Conservation (phyloP, 2,888 invertebrate species). For the Danaus chrysippus region DNA sequence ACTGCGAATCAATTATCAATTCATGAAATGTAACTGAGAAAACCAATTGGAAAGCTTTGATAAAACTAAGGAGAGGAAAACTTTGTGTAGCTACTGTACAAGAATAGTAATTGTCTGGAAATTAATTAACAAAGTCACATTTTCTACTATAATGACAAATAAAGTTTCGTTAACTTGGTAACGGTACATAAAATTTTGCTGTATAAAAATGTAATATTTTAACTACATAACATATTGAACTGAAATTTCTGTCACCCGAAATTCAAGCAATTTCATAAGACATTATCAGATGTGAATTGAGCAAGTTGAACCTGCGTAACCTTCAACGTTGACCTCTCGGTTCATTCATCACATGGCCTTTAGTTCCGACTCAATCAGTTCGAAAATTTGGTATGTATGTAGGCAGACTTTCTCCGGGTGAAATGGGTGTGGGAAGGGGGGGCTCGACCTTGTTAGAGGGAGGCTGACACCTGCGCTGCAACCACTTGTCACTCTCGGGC, state of each 20-base stretch:
- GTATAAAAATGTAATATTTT: too few relatives aligned
- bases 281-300: slow-evolving; percentile 10
- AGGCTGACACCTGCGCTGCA: slow-evolving; percentile 71
- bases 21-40: neutral
- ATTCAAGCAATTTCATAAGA: slow-evolving; percentile 14
- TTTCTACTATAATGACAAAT: too few relatives aligned
- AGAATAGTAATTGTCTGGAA: too few relatives aligned
- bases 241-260: too few relatives aligned
- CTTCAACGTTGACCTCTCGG: slow-evolving; percentile 39
- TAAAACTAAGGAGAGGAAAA: too few relatives aligned
- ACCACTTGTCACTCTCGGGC: slow-evolving; percentile 70
- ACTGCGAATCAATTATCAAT: neutral
- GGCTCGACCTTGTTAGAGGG: slow-evolving; percentile 76
- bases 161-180: too few relatives aligned
- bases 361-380: slow-evolving; percentile 67
- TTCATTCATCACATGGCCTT: slow-evolving; percentile 43
- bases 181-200: too few relatives aligned
- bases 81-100: too few relatives aligned
- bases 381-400: slow-evolving; percentile 78
- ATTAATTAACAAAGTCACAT: too few relatives aligned
- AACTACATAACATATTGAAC: too few relatives aligned
- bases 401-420: slow-evolving; percentile 77
- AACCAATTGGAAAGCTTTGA: neutral
- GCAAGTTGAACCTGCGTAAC: slow-evolving; percentile 34
- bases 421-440: slow-evolving; percentile 61